phyloP scores from a whole-genome alignment of 1,140 invertebrate genomes.

The Diorhabda carinulata region DNA sequence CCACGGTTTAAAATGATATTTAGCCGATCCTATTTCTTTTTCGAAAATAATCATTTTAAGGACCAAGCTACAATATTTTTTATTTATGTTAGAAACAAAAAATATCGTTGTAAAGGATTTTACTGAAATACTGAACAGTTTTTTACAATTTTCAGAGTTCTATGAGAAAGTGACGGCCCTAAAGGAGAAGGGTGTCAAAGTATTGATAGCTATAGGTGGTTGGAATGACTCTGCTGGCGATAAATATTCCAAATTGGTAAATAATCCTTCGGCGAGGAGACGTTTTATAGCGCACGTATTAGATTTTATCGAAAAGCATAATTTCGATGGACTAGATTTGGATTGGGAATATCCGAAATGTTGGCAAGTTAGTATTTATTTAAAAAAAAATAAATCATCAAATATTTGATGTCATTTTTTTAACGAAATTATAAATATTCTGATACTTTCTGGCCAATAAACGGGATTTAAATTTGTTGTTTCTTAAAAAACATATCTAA shows the following conservation, averaged over 20 bases:
- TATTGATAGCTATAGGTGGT: conserved; percentile 67
- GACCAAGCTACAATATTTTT: too few relatives aligned
- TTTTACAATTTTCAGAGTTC: conserved; percentile 50
- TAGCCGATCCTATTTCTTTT: too few relatives aligned
- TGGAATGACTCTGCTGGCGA: conserved; percentile 66
- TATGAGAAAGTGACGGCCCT: conserved; percentile 56
- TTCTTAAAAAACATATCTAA: too few relatives aligned
- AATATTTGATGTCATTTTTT: neutral
- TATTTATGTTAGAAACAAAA: too few relatives aligned
- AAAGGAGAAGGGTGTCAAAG: conserved; percentile 60
- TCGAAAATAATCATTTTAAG: too few relatives aligned
- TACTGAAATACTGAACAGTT: neutral
- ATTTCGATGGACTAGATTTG: conserved; percentile 67
- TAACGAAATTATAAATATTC: too few relatives aligned
- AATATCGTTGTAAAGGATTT: too few relatives aligned
- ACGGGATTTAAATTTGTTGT: too few relatives aligned
- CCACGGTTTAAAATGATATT: too few relatives aligned
- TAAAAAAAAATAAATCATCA: neutral
- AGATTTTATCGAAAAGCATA: conserved; percentile 60
- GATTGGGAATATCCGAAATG: conserved; percentile 76
- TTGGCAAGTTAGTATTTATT: conserved; percentile 55
- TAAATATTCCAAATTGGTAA: conserved; percentile 62
- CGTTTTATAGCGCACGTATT: conserved; percentile 60
- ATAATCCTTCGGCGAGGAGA: conserved; percentile 53
- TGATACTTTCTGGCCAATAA: too few relatives aligned